Evolutionary conservation across 2,888 invertebrate genomes (phyloP).

Genomic region (Bhutanitis thaidina): DNA sequence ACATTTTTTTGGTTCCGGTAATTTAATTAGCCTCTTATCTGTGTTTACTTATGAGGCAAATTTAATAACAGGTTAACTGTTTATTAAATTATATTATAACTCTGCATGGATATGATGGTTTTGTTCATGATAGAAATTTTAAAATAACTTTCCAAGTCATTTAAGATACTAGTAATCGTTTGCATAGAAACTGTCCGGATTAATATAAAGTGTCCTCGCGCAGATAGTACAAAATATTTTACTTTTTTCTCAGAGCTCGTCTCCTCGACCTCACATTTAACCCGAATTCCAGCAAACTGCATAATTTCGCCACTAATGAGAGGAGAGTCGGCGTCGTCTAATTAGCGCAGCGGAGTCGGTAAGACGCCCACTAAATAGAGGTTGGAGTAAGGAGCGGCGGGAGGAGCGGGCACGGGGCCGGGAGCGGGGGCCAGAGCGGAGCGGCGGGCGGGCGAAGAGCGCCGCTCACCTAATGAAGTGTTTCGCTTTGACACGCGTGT

Average conservation of each 20-base stretch:
- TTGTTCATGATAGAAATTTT: too few species aligned
- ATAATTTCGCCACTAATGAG: conserved; percentile 78
- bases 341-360: conserved; percentile 70
- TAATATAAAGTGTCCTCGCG: conserved; percentile 23
- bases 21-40: conserved; percentile 51
- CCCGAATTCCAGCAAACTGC: conserved; percentile 73
- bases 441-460: conserved; percentile 40
- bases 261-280: conserved; percentile 67
- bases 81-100: too few species aligned
- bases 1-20: conserved; percentile 40
- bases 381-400: conserved; percentile 33
- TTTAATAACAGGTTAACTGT: background rate
- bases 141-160: background rate
- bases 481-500: conserved; percentile 79
- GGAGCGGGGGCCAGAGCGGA: conserved; percentile 31
- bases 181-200: conserved; percentile 14
- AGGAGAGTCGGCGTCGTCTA: conserved; percentile 70
- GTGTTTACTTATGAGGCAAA: conserved; percentile 27
- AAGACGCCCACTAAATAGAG: conserved; percentile 71
- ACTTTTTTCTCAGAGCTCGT: conserved; percentile 49
- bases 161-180: conserved; percentile 13
- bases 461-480: conserved; percentile 78
- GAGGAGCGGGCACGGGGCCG: conserved; percentile 26
- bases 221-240: conserved; percentile 38
- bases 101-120: too few species aligned